Evolutionary conservation across 2,797 vertebrate species (phyloP), one percentile per base, ranked within the genome.

Genomic region (Harpagifer antarcticus): DNA sequence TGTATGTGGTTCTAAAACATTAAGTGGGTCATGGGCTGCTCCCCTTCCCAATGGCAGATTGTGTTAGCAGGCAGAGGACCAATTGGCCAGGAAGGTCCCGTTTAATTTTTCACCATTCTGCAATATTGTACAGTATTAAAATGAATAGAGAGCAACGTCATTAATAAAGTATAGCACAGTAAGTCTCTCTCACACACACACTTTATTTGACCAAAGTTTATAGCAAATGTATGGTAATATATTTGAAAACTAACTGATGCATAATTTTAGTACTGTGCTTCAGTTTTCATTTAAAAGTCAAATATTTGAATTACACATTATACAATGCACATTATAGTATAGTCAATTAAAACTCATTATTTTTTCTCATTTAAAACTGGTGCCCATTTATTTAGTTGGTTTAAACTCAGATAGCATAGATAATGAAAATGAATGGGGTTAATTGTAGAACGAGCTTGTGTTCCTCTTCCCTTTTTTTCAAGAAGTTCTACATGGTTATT

Each of bases 401-500:
- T 75, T 61, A 27, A 40, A 62, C 20, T 55, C 1, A 27, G 31
- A 37, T 45, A 73, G 48, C 27, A 27, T 4, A 66, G 57, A 45
- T 14, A 58, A 69, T 52, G 65, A 43, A 58, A 71, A 65, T 40
- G 43, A 7, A 17, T 40, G 47, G 23, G 37, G 60, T 61, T 78
- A 65, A 69, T 62, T 59, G 52, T 68, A 48, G 81, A 66, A 52
- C 53, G 19, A 77, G 67, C 72, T 79, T 2, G 76, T 66, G 49
- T 69, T 72, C 69, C 48, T 50, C 62, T 73, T 68, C 60, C 58
- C 84, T 90, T 89, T 67, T 91, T 88, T 82, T 80, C 82, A 84
- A 83, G 80, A 88, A 88, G 82, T 89, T 89, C 47, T 45, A 40
- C 61, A 19, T 61, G 56, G 86, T 89, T 93, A 93, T 94, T 94